Evolutionary conservation across 2,113 vertebrate genomes (phyloP).

Genomic region (Eptesicus fuscus): DNA sequence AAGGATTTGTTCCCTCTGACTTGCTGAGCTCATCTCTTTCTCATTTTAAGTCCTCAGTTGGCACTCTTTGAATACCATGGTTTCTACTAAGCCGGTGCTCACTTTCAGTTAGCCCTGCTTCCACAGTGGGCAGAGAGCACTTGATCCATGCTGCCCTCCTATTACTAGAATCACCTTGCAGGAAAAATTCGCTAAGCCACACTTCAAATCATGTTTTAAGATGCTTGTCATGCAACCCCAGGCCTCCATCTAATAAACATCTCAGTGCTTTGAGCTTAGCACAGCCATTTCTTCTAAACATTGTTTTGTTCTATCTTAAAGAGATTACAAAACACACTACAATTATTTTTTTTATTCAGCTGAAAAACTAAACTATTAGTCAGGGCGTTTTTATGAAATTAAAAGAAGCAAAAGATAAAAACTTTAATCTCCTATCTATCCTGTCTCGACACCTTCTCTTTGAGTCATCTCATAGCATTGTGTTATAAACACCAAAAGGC

Average conservation of each 20-base stretch:
- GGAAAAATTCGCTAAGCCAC: background rate
- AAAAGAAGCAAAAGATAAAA: conserved; percentile 19
- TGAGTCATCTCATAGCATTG: background rate
- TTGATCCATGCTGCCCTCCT: conserved; percentile 41
- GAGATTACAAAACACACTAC: background rate
- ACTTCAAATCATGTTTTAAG: conserved; percentile 49
- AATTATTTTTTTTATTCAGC: background rate
- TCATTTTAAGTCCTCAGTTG: background rate
- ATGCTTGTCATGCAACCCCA: conserved; percentile 38
- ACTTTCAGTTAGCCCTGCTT: background rate
- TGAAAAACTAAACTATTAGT: background rate
- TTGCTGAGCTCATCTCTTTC: background rate
- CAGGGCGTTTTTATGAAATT: background rate
- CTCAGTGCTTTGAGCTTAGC: background rate
- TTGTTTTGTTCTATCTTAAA: background rate
- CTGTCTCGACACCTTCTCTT: background rate
- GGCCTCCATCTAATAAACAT: conserved; percentile 3
- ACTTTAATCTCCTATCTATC: background rate
- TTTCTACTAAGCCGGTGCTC: background rate
- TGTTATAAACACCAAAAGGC: background rate
- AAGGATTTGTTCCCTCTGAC: background rate
- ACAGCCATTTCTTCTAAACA: background rate
- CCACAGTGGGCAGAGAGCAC: background rate
- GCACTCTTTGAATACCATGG: background rate
- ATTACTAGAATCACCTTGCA: conserved; percentile 29